Percentiles rank a stretch among this genome's conserved stretches.
Conservation (phyloP, 2,797 vertebrate genomes). For the Diceros bicornis region DNA sequence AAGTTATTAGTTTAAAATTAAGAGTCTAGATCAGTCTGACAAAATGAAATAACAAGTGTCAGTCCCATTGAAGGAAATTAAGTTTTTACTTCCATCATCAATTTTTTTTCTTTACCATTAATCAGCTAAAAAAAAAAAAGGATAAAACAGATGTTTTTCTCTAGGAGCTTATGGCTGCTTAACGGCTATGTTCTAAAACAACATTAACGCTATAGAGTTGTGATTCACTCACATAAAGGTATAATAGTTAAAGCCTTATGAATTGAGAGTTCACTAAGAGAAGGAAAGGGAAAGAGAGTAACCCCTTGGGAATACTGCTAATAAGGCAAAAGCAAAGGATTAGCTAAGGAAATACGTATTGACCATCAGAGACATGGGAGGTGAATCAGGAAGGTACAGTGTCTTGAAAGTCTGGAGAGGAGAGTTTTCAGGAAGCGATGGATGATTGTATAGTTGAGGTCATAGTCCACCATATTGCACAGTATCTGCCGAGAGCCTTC, state of each 20-base stretch:
- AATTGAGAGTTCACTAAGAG: constrained; percentile 11
- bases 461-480: not conserved
- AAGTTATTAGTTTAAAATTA: constrained; percentile 45
- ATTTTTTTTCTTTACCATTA: not conserved
- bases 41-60: constrained; percentile 9
- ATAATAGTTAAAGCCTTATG: constrained; percentile 16
- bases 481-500: not conserved
- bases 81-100: constrained; percentile 39
- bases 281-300: not conserved
- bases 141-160: constrained; percentile 26
- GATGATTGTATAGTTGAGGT: not conserved
- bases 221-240: not conserved
- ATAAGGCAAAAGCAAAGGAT: not conserved
- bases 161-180: not conserved
- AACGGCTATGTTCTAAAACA: not conserved
- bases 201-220: constrained; percentile 10
- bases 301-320: not conserved
- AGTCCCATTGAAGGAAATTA: constrained; percentile 38
- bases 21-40: constrained; percentile 10
- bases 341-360: not conserved
- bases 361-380: not conserved
- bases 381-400: not conserved
- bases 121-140: not conserved
- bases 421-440: not conserved
- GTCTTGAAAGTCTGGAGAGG: not conserved